Percentiles rank a stretch among this genome's conserved stretches.
Evolutionary conservation across 2,797 vertebrate species (phyloP).

Genomic region (Urophycis tenuis): DNA sequence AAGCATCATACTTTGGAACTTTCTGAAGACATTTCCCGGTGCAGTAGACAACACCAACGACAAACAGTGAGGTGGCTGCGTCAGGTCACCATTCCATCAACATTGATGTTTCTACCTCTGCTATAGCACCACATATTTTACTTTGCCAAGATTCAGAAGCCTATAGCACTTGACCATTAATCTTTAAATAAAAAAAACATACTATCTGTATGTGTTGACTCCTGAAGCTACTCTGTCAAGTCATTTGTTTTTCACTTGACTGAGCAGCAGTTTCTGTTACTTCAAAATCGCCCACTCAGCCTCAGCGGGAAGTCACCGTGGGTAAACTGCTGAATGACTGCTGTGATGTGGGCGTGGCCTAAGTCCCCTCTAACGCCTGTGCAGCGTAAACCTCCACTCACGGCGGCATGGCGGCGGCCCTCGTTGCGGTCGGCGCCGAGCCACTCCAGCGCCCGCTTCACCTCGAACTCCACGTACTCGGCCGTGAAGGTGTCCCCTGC

Average conservation of each 20-base stretch:
- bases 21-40: not conserved
- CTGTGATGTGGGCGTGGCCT: not conserved
- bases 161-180: not conserved
- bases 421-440: slow-evolving; percentile 94
- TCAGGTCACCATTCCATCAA: too few species aligned
- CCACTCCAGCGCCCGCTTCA: slow-evolving; percentile 97
- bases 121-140: not conserved
- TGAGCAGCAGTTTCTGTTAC: too few species aligned
- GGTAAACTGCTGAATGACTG: not conserved
- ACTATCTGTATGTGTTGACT: not conserved
- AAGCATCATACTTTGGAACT: not conserved
- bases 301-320: not conserved
- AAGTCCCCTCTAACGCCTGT: not conserved
- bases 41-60: too few species aligned
- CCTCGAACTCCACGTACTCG: slow-evolving; percentile 97
- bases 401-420: slow-evolving; percentile 91
- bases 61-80: too few species aligned
- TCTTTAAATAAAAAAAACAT: not conserved
- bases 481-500: slow-evolving; percentile 97
- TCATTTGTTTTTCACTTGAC: not conserved
- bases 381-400: slow-evolving; percentile 59
- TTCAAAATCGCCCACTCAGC: too few species aligned
- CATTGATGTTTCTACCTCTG: not conserved
- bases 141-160: not conserved
- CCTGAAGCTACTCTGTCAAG: too few species aligned